Percentiles rank a stretch among this genome's conserved stretches.
phyloP scores from a whole-genome alignment of 2,888 invertebrate species.

The Norana najaformis region DNA sequence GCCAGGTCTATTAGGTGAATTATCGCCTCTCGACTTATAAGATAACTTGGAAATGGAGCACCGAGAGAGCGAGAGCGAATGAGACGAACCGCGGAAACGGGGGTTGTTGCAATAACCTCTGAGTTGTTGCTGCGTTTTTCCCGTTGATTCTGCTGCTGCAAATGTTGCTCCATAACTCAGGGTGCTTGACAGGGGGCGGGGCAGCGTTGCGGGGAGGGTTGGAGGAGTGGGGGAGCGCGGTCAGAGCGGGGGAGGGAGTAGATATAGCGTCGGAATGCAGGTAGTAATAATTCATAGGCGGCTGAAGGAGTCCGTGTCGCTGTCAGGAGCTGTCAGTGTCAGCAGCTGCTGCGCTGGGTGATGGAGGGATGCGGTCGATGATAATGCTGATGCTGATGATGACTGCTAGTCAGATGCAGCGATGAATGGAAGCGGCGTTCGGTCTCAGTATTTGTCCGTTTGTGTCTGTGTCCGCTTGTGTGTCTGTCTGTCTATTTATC shows the following conservation, averaged over 20 bases:
- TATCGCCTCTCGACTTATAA: not conserved
- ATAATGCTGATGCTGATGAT: not conserved
- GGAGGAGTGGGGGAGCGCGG: not conserved
- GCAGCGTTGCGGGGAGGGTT: not conserved
- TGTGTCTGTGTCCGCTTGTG: not conserved
- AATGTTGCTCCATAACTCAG: constrained; percentile 23
- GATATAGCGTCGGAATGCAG: not conserved
- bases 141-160: constrained; percentile 8
- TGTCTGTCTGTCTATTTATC: not conserved
- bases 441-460: not conserved
- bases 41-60: not conserved
- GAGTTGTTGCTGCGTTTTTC: not conserved
- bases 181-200: not conserved
- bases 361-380: not conserved
- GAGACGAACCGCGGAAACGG: constrained; percentile 13
- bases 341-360: constrained; percentile 13
- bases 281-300: constrained; percentile 19
- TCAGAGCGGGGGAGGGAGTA: not conserved
- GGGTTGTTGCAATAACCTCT: not conserved
- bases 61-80: not conserved
- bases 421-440: not conserved
- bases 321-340: constrained; percentile 22
- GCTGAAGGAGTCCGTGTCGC: not conserved
- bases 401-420: not conserved
- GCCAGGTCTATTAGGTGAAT: constrained; percentile 13